Base-by-base conservation (phyloP, 2,888 invertebrate species). In the Catocala fraxini region DNA sequence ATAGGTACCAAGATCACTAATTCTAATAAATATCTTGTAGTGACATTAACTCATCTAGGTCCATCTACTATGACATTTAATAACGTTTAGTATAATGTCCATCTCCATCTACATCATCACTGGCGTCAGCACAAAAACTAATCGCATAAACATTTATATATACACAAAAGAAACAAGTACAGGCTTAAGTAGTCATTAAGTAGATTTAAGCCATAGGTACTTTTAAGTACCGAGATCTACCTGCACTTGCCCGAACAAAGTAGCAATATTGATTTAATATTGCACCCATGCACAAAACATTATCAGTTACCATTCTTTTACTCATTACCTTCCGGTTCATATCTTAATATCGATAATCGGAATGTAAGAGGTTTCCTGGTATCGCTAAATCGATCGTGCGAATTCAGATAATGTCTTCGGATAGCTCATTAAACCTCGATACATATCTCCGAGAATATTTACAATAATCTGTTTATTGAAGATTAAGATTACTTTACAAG, bases 341-440 rank as follows among this genome's bases (percentile, higher is more conserved):
- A 68, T 71, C 60, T 59, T 48, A 13, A 56, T 12, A 56, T 34
- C n/a, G 51, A 56, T 34, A 59, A 46, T 56, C 59, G 47, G 49
- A 52, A 51, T 51, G 48, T 46, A 56, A 62, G 25, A 9, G 33
- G 57, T 62, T 68, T 71, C 59, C 59, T 12, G 57, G 65, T 71
- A 71, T 62, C 61, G 11, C 51, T 5, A 45, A 70, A 59, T 53
- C 52, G 63, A 58, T 60, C 51, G 57, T 48, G 51, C 54, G 51
- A 59, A 64, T 43, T 54, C 48, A 42, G 56, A 71, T 59, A 51
- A 59, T 68, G 43, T 54, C 53, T 71, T 67, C 49, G 54, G 51
- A 63, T 59, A 62, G 60, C 51, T 55, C 60, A 59, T 61, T 70
- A 56, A 63, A 56, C 6, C 54, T 51, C 51, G 49, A 64, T 56